These are phyloP conservation scores for Furnarius figulus DNA, from an alignment of 2,113 vertebrate genomes.

Conservation along the genomic window DNA sequence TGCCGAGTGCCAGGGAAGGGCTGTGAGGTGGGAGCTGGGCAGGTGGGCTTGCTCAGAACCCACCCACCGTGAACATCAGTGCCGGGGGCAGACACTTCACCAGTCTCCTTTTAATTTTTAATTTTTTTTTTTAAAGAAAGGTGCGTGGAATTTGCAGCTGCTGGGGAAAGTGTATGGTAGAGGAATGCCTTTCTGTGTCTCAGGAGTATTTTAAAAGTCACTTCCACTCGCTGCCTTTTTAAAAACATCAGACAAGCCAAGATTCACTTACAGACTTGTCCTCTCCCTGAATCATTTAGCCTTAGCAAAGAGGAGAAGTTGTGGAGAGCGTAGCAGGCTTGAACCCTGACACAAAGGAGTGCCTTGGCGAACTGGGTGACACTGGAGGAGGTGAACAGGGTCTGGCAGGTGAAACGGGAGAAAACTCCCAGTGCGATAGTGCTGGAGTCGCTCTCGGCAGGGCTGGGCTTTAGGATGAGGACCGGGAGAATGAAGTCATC, in stretches of 20 bases:
- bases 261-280: not conserved
- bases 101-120: not conserved
- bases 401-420: not conserved
- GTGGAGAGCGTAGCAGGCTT: not conserved
- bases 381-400: not conserved
- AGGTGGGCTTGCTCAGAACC: not conserved
- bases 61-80: accelerated
- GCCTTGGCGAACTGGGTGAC: not conserved
- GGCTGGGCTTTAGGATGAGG: not conserved
- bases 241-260: not conserved
- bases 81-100: not conserved
- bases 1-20: not conserved
- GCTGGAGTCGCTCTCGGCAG: not conserved
- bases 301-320: not conserved
- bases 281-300: not conserved
- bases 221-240: not conserved
- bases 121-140: not conserved
- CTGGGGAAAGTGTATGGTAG: not conserved
- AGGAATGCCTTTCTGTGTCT: not conserved
- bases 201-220: not conserved
- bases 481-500: not conserved
- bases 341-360: not conserved
- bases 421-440: not conserved
- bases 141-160: not conserved
- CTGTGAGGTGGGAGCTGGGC: not conserved